Conservation (phyloP, 2,797 vertebrate species). For the Semaprochilodus insignis region DNA sequence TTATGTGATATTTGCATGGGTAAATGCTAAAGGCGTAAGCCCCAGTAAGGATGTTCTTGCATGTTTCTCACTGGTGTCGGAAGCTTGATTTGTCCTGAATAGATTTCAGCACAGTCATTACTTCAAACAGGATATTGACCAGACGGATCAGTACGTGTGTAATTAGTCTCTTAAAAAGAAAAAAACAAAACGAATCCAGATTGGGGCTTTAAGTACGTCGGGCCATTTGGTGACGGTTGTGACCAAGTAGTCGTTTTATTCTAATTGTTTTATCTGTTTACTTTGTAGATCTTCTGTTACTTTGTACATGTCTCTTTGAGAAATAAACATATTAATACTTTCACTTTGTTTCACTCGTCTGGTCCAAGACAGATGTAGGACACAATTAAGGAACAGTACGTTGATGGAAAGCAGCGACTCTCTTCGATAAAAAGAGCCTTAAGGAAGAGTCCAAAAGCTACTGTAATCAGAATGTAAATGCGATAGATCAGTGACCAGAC, state of each 20-base stretch:
- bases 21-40: neutral
- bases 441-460: neutral
- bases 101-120: neutral
- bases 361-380: neutral
- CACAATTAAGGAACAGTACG: neutral
- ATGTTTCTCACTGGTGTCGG: constrained; percentile 10
- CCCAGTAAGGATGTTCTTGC: constrained; percentile 17
- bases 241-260: constrained; percentile 42
- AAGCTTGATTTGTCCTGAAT: neutral
- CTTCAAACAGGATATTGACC: neutral
- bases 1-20: constrained; percentile 23
- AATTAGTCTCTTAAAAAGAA: neutral
- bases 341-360: neutral
- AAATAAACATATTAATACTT: constrained; percentile 61
- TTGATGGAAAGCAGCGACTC: neutral
- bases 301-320: constrained; percentile 61
- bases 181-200: neutral
- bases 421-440: neutral
- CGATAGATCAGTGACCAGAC: neutral
- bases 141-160: neutral
- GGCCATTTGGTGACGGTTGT: constrained; percentile 6
- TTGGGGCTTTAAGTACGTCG: neutral
- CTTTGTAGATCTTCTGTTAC: constrained; percentile 46
- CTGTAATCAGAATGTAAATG: neutral
- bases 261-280: constrained; percentile 41